Evolutionary conservation across 1,140 invertebrate species (phyloP), one percentile per base, ranked within the genome.

Genomic region (Marisa cornuarietis): DNA sequence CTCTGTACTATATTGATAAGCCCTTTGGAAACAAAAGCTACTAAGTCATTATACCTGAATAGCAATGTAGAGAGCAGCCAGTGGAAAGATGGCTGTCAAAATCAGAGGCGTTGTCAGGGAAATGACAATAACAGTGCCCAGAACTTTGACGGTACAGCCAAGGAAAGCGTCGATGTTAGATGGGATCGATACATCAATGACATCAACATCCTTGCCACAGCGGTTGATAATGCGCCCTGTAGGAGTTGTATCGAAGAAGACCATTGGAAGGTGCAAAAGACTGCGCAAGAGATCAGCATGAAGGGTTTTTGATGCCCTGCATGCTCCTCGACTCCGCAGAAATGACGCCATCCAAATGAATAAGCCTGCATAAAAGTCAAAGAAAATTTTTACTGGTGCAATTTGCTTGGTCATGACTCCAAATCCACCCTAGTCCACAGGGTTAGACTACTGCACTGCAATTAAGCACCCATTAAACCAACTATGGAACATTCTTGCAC

Each of bases 31-130:
- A 68, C 14, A 24, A n/a, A 13, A 68, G 22, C 65, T 31, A 31
- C 3, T 31, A 31, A 20, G 31, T 22, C 71, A 69, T 18, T 31
- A 71, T 81, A 94, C 93, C 92, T 94, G 93, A 83, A 97, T 94
- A 83, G 98, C 94, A 89, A 96, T 96, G 92, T 99, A 99, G 65
- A 98, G 82, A n/a, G 97, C 81, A 66, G 94, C 95, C 85, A 99
- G 94, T 18, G 97, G 97, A 81, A 98, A 69, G 80, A 98, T 95
- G 66, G 97, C 94, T 14, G 92, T 90, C 81, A 97, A 88, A 91
- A 99, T 98, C 85, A 95, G 93, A 0, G 96, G 96, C 58, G 97
- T 98, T 82, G 95, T 95, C 88, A 94, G 94, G 91, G 95, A 95
- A 88, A 99, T 98, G 69, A 98, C 95, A 87, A 97, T 93, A 79